phyloP scores from a whole-genome alignment of 2,888 invertebrate genomes.

The Diogma glabrata region DNA sequence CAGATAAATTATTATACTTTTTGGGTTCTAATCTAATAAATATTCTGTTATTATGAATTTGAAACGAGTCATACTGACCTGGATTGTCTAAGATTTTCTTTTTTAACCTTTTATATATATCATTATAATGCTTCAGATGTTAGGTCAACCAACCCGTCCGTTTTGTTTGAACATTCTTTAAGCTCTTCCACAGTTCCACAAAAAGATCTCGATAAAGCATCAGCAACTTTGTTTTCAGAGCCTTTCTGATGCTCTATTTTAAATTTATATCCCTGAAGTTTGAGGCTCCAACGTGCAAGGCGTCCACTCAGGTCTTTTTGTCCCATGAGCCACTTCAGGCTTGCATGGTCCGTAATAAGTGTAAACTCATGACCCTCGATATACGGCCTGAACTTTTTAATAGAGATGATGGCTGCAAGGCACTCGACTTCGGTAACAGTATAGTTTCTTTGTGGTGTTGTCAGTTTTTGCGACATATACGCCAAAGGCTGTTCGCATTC shows the following conservation, averaged over 20 bases:
- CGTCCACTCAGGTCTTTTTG: not conserved
- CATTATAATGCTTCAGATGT: not conserved
- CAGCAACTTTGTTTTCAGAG: not conserved
- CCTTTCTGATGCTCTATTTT: not conserved
- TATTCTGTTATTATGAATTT: not conserved
- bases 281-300: not conserved
- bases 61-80: not conserved
- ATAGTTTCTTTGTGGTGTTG: not conserved
- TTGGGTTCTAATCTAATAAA: not conserved
- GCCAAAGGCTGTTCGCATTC: not conserved
- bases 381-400: not conserved
- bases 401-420: not conserved
- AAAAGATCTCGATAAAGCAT: not conserved
- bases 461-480: not conserved
- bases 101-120: not conserved
- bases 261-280: not conserved
- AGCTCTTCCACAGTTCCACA: not conserved
- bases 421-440: not conserved
- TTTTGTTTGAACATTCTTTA: not conserved
- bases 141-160: not conserved
- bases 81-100: not conserved
- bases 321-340: not conserved
- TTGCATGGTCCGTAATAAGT: not conserved
- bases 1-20: slow-evolving; percentile 14
- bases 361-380: not conserved